Conservation (phyloP, 2,113 vertebrate species). For the Psittacara wagleri region DNA sequence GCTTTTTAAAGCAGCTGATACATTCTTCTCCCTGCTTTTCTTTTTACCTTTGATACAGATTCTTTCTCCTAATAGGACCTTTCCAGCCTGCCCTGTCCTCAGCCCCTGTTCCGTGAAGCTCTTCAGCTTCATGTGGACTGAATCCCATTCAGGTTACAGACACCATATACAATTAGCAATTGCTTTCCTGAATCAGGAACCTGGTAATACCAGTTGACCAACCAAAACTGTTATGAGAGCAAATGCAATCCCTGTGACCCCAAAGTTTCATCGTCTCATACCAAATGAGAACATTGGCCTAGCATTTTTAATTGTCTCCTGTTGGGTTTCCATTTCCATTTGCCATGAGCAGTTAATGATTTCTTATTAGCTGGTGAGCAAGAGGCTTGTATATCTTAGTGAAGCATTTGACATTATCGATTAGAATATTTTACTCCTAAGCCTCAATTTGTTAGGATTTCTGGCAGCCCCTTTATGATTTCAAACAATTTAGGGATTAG, state of each 20-base stretch:
- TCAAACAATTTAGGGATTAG: neutral
- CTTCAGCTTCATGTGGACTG: neutral
- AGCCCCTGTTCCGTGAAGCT: neutral
- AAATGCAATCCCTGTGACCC: neutral
- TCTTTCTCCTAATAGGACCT: neutral
- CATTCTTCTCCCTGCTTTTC: neutral
- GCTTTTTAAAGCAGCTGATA: neutral
- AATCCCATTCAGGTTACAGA: neutral
- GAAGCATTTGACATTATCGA: slow-evolving; percentile 30
- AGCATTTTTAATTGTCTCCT: slow-evolving; percentile 14
- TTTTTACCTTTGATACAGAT: neutral
- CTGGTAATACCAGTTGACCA: neutral
- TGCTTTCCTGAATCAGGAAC: neutral
- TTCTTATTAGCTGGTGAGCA: slow-evolving; percentile 30
- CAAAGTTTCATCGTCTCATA: neutral
- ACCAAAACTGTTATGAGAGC: neutral
- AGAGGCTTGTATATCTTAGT: neutral
- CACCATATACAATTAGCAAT: neutral
- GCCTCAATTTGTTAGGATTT: neutral
- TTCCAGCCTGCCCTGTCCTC: neutral
- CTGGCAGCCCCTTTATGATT: neutral
- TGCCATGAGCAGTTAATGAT: slow-evolving; percentile 42
- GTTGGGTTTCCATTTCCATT: neutral
- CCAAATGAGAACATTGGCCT: neutral
- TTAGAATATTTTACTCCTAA: neutral